phyloP scores from a whole-genome alignment of 2,888 invertebrate species.

The Petrophora chlorosata region DNA sequence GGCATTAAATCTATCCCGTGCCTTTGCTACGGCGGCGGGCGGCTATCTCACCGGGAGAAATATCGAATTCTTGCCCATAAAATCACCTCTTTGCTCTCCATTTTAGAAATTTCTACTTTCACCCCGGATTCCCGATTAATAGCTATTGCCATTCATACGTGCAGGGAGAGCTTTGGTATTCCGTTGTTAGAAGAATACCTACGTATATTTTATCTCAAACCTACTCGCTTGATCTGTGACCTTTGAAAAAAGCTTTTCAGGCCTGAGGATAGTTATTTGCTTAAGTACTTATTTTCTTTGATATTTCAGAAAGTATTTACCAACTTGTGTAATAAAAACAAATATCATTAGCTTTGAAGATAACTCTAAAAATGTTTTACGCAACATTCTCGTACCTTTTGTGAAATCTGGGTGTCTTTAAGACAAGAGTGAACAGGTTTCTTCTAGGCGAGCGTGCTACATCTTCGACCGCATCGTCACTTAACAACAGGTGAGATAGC shows the following conservation, averaged over 20 bases:
- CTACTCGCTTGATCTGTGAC: slow-evolving; percentile 3
- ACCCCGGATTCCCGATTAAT: slow-evolving; percentile 31
- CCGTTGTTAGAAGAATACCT: slow-evolving; percentile 17
- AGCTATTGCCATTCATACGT: slow-evolving; percentile 29
- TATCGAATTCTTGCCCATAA: slow-evolving; percentile 26
- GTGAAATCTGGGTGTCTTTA: no score
- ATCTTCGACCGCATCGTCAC: no score
- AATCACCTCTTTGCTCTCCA: slow-evolving; percentile 24
- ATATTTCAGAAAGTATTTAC: no score
- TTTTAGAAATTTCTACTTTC: slow-evolving; percentile 27
- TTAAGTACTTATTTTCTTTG: background rate
- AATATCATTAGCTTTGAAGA: no score
- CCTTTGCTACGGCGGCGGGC: slow-evolving; percentile 8
- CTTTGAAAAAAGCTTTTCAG: background rate
- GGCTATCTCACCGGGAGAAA: slow-evolving; percentile 19
- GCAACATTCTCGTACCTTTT: no score
- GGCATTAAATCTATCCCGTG: slow-evolving; percentile 6
- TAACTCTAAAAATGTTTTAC: no score
- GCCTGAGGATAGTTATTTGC: background rate
- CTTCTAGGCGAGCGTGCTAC: no score
- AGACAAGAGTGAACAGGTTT: no score
- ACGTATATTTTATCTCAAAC: slow-evolving; percentile 4
- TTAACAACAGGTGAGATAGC: no score
- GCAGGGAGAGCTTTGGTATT: slow-evolving; percentile 25
- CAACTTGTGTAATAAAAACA: no score